Evolutionary conservation across 2,888 invertebrate species (phyloP), one percentile per base, ranked within the genome.

Genomic region (Drosophila fulvimacula): DNA sequence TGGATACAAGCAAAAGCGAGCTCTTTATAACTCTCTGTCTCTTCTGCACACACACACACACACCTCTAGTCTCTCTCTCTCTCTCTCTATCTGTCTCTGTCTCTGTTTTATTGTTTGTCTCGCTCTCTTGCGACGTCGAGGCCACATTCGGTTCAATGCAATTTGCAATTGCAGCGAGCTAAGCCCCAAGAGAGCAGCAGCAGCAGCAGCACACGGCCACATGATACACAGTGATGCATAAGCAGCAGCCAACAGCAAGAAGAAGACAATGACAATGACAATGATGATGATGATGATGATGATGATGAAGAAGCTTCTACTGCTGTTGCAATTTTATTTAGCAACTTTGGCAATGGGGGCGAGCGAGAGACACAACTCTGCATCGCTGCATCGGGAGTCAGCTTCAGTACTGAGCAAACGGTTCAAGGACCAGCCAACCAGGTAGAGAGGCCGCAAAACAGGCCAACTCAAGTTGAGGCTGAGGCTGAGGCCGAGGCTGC

Each of bases 381-480:
- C n/a, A n/a, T n/a, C n/a, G 59, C 66, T 57, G 55, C 41, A 55
- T 27, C 52, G 36, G 52, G 52, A 52, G 51, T 36, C 51, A 49
- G 58, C 46, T 51, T 39, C 38, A 57, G 55, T 44, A 30, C 55
- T 51, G 56, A 69, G 64, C 60, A 49, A 76, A 89, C 90, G 85
- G 90, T 91, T 91, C 90, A 91, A 91, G 91, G 90, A 91, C 90
- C 90, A 91, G 89, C 63, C 76, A 63, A 36, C 11, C 73, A 49
- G 32, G 59, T 53, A 42, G 38, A 62, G 48, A 57, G 60, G 44
- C 66, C 62, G 53, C 69, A 51, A 76, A 76, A 76, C 72, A 76
- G 76, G 68, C 75, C 75, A 76, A 76, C 74, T 64, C 74, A 51
- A 10, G 49, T 38, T 24, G 46, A 53, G 52, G 7, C 48, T 11